Conservation (phyloP, 2,888 invertebrate genomes). For the Trilocha varians region DNA sequence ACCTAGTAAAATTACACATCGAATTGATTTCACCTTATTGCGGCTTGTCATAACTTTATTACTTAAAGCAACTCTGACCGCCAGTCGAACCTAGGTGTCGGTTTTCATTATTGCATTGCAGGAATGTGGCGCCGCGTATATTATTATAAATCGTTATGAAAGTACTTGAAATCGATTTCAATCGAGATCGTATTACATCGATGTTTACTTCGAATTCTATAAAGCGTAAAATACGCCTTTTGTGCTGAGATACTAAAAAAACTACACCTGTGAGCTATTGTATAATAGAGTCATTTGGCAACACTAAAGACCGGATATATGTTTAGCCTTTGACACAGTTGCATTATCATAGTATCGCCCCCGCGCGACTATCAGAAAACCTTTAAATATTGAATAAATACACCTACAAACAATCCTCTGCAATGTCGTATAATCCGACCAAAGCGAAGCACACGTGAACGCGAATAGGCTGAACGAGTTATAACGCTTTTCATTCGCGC, state of each 20-base stretch:
- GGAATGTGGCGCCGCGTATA: neutral
- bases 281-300: conserved; percentile 29
- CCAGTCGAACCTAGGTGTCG: neutral
- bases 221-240: too few species aligned
- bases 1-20: too few species aligned
- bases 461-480: conserved; percentile 9
- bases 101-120: neutral
- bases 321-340: conserved; percentile 50
- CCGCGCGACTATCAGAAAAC: conserved; percentile 38
- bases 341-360: conserved; percentile 46
- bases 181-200: too few species aligned
- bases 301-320: conserved; percentile 38
- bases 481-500: conserved; percentile 23
- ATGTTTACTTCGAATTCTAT: too few species aligned
- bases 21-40: too few species aligned
- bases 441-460: conserved; percentile 14
- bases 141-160: conserved; percentile 9
- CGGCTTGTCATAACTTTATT: neutral
- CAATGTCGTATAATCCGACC: conserved; percentile 35
- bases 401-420: conserved; percentile 48
- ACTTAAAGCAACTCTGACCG: neutral
- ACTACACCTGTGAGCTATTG: conserved; percentile 9
- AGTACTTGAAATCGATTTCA: neutral
- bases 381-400: conserved; percentile 52
- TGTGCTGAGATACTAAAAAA: too few species aligned